These are phyloP conservation scores for Wasmannia auropunctata DNA, from an alignment of 1,140 invertebrate species.

Conservation along the genomic window DNA sequence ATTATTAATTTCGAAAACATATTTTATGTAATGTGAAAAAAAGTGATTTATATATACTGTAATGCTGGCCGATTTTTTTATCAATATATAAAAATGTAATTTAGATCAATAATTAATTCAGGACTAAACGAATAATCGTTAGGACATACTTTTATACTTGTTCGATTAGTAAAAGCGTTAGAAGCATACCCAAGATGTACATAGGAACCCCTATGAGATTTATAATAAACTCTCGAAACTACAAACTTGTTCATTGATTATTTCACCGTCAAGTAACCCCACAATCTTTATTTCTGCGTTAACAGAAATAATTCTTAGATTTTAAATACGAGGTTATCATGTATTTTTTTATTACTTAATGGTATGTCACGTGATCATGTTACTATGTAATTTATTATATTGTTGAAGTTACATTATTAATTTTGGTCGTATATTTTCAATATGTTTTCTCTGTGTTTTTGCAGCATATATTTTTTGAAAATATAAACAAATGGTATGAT, in stretches of 20 bases:
- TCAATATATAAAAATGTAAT: neutral
- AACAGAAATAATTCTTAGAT: neutral
- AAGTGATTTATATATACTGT: neutral
- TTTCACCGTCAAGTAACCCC: neutral
- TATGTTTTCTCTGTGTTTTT: neutral
- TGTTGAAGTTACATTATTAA: neutral
- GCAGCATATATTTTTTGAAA: neutral
- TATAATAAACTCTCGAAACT: constrained; percentile 76
- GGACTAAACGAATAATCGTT: constrained; percentile 14
- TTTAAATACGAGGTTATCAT: neutral
- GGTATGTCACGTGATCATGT: too few relatives aligned
- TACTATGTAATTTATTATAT: too few relatives aligned
- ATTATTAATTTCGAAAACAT: constrained; percentile 12
- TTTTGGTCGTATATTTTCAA: neutral
- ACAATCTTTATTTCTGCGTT: neutral
- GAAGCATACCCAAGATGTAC: constrained; percentile 70
- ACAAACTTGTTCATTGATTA: neutral
- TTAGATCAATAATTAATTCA: constrained; percentile 33
- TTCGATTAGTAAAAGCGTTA: constrained; percentile 51
- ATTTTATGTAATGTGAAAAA: neutral
- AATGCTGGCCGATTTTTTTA: neutral
- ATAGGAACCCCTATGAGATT: constrained; percentile 74
- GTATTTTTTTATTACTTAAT: neutral
- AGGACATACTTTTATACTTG: constrained; percentile 64
- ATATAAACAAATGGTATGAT: neutral